Percentiles rank a stretch among this genome's conserved stretches.
These are phyloP conservation scores for Brevimyrus niger DNA, from an alignment of 2,113 vertebrate species.

Conservation along the genomic window DNA sequence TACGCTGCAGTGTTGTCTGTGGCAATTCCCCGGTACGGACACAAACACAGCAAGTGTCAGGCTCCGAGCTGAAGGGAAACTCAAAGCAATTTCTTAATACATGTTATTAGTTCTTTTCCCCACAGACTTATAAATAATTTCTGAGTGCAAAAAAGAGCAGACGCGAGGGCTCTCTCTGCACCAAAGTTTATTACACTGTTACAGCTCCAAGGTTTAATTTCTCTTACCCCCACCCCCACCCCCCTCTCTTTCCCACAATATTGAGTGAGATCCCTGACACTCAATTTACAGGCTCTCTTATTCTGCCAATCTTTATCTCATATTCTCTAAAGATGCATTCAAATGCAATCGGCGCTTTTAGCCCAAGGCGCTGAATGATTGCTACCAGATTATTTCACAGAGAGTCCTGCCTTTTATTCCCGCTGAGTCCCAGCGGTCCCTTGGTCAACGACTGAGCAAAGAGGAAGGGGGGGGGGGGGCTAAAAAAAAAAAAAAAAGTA, in stretches of 20 bases:
- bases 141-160: conserved; percentile 43
- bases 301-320: conserved; percentile 43
- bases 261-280: conserved; percentile 41
- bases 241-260: conserved; percentile 26
- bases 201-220: conserved; percentile 49
- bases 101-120: conserved; percentile 43
- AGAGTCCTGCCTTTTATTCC: conserved; percentile 42
- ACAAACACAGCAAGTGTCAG: conserved; percentile 20
- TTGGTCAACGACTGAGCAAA: conserved; percentile 52
- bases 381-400: conserved; percentile 36
- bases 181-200: conserved; percentile 42
- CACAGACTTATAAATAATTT: conserved; percentile 48
- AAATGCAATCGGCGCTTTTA: conserved; percentile 34
- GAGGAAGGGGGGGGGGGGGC: conserved; percentile 21
- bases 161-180: conserved; percentile 36
- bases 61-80: conserved; percentile 32
- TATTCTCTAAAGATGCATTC: conserved; percentile 43
- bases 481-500: conserved; percentile 8
- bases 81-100: conserved; percentile 40
- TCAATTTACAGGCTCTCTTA: conserved; percentile 41
- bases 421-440: conserved; percentile 32
- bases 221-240: conserved; percentile 13
- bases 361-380: conserved; percentile 36
- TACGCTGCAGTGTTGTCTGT: neutral
- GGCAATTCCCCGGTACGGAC: neutral